Evolutionary conservation across 2,113 vertebrate species (phyloP).

Genomic region (Heloderma charlesbogerti): DNA sequence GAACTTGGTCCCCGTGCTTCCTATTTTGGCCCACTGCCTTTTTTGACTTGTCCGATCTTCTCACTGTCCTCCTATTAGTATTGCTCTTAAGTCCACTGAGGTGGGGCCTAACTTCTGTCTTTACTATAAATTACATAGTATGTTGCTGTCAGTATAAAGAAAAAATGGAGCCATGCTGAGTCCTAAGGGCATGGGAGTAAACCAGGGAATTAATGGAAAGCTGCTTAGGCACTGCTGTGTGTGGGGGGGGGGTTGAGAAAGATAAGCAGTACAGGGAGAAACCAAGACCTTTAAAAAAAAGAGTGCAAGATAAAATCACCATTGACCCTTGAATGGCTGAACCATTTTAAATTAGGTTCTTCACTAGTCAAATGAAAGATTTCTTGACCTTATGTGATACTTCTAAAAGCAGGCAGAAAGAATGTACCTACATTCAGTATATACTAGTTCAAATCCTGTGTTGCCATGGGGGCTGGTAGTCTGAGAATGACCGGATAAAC

Average conservation of each 20-base stretch:
- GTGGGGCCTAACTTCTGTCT: neutral
- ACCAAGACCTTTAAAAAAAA: neutral
- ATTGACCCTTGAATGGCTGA: neutral
- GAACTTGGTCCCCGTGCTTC: neutral
- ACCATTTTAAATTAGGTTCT: slow-evolving; percentile 1
- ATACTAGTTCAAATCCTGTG: no score
- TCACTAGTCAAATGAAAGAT: neutral
- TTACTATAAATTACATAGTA: neutral
- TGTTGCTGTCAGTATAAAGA: no score
- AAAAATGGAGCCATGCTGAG: neutral
- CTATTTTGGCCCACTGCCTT: neutral
- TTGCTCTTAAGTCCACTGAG: neutral
- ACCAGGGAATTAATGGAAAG: neutral
- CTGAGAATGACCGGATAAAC: no score
- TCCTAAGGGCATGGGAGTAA: neutral
- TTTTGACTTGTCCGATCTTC: neutral
- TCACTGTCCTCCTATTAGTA: no score
- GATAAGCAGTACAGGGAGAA: neutral
- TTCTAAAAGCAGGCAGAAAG: neutral
- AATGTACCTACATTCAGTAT: no score
- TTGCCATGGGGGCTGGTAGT: no score
- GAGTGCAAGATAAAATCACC: rapidly evolving
- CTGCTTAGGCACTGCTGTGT: neutral
- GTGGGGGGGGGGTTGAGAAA: neutral
- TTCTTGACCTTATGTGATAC: neutral